Percentiles rank a stretch among this genome's conserved stretches.
Evolutionary conservation across 2,113 vertebrate species (phyloP).

Genomic region (Aspidoscelis tigris): DNA sequence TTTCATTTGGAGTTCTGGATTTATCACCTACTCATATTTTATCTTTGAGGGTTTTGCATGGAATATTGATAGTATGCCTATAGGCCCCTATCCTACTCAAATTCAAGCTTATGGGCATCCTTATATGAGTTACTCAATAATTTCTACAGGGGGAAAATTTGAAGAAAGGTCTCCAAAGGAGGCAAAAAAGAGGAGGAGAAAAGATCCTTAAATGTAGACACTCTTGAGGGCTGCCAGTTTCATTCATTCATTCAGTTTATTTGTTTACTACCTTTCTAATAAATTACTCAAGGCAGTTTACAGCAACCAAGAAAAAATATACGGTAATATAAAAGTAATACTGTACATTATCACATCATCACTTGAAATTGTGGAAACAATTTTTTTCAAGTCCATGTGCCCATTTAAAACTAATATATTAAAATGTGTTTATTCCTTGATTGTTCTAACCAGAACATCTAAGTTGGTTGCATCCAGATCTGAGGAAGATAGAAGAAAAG

Average conservation of each 20-base stretch:
- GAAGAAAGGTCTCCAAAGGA: constrained; percentile 42
- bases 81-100: accelerated
- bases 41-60: constrained; percentile 35
- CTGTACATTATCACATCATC: too few relatives aligned
- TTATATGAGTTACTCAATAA: constrained; percentile 20
- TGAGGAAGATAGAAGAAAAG: constrained; percentile 3
- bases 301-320: too few relatives aligned
- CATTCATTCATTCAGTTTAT: neutral
- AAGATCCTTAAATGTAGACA: constrained; percentile 12
- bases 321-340: too few relatives aligned
- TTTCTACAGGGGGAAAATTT: neutral
- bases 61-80: neutral
- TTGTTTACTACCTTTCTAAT: too few relatives aligned
- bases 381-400: constrained; percentile 19
- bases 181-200: neutral
- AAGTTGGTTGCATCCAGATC: accelerated
- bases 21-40: constrained; percentile 41
- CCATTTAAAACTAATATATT: neutral
- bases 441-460: neutral
- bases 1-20: too few relatives aligned
- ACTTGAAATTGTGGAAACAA: constrained; percentile 38
- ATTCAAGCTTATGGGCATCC: constrained; percentile 14
- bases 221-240: constrained; percentile 46
- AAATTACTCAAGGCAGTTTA: too few relatives aligned
- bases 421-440: neutral